Conservation (phyloP, 2,888 invertebrate genomes). For the Meganola albula region DNA sequence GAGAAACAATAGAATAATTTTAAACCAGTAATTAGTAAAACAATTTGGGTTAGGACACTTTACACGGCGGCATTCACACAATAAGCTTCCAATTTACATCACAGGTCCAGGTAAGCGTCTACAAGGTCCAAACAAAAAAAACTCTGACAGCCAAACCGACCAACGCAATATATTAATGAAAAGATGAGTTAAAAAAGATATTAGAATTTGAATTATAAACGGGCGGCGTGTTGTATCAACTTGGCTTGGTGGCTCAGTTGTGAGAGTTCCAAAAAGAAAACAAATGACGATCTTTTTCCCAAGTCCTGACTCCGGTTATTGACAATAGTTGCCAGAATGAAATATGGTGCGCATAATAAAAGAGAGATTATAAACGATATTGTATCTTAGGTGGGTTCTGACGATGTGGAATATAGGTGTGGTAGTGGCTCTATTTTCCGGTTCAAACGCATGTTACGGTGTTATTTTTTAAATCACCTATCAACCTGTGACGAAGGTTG, state of each 20-base stretch:
- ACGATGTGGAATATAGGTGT: constrained; percentile 41
- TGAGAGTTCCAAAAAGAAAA: constrained; percentile 69
- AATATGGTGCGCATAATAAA: constrained; percentile 73
- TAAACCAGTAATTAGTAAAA: no score
- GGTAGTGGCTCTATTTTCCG: constrained; percentile 54
- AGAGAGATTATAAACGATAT: constrained; percentile 73
- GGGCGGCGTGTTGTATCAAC: constrained; percentile 68
- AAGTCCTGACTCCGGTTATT: constrained; percentile 75
- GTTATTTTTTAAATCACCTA: constrained; percentile 58
- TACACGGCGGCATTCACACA: constrained; percentile 36
- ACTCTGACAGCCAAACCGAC: constrained; percentile 62
- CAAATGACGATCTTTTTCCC: constrained; percentile 68
- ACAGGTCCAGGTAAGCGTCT: constrained; percentile 45
- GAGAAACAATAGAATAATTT: no score
- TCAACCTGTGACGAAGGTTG: constrained; percentile 56
- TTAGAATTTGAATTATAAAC: constrained; percentile 66
- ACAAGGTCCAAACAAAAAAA: constrained; percentile 42
- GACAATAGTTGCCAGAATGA: constrained; percentile 77
- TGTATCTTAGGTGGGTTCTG: no score
- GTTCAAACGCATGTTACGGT: constrained; percentile 44
- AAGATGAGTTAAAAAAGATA: constrained; percentile 63
- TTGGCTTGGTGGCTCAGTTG: constrained; percentile 60
- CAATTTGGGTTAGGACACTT: constrained; percentile 42
- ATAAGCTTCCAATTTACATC: constrained; percentile 48
- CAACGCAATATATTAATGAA: constrained; percentile 74